Base-by-base conservation (phyloP, 2,113 vertebrate species). In the Hydropotes inermis region DNA sequence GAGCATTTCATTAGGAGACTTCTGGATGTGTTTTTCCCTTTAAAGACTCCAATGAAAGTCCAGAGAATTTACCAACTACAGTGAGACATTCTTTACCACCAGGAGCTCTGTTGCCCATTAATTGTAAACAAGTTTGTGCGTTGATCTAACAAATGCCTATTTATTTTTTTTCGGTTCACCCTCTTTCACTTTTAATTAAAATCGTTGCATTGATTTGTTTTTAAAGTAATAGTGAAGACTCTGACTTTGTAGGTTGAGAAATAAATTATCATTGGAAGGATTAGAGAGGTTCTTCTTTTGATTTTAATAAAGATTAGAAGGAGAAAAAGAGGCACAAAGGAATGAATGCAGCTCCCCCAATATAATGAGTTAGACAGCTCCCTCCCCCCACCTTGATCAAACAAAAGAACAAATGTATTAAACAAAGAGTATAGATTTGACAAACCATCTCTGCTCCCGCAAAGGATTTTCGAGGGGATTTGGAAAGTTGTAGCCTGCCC, bases 301-400 rank as follows among this genome's bases (percentile, higher is more conserved):
- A 99, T 98, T 98, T 98, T 99, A 98, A 98, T 99, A 98, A 99
- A 98, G 98, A 98, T 98, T 99, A 98, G 96, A 97, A 94, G 94
- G 93, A 91, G 91, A 97, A 98, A 98, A 98, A 98, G 97, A 97
- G 98, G 47, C 94, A 98, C 94, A 98, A 98, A 99, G 91, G 93
- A 94, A 95, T 78, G 98, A 97, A 97, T 97, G 85, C 89, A 94
- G 98, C 91, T 95, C 98, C 95, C 74, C 36, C 50, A 89, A 97
- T 96, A 97, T 92, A 98, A 98, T 64, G 70, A 98, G 96, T 97
- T 74, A 83, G 91, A 97, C 61, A 43, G 57, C 74, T 97, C 92
- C 91, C 97, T 94, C 94, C 94, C 70, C 76, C 93, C 94, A 11
- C 28, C 28, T 97, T 98, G 86, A 55, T 97, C 60, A 96, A 97